Evolutionary conservation across 1,140 invertebrate species (phyloP), one percentile per base, ranked within the genome.

Genomic region (Ceratoteleas bidentatus): DNA sequence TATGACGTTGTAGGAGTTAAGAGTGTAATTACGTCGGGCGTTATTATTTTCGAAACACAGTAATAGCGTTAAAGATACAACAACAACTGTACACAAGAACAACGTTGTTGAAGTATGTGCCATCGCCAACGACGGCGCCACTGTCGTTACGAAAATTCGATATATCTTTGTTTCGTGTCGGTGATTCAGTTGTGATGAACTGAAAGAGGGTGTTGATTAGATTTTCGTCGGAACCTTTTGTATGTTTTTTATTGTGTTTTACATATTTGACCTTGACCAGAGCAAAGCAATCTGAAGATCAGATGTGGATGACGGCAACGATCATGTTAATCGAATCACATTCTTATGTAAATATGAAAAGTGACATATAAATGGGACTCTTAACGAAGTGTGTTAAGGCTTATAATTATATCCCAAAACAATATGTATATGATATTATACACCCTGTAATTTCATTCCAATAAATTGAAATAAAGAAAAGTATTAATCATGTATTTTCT

Each of bases 371-470:
- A 72, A 74, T 83, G 76, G 64, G 69, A 86, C 81, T 86, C 66
- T 69, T 72, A 81, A 88, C 73, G 70, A 75, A 80, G 72, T 69
- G 78, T 85, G 87, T 88, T 88, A 87, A 88, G 80, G 80, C 80
- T 84, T 86, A 87, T 83, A 56, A 80, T 87, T 85, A 86, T 50
- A 73, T 77, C 61, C 76, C 77, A 57, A 57, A 84, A 75, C 56
- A 66, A 79, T 72, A 70, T 68, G 50, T 76, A 84, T 84, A 73
- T 86, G 85, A 43, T 83, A 85, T 85, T 88, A 85, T 86, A 89
- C 84, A 88, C 85, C 85, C 83, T 89, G 86, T 89, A 88, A 88
- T 85, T 87, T 88, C 81, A 89, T 88, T 88, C 85, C 83, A 78
- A 83, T 83, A 74, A 87, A 88, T 81, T 86, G 78, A 88, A 88